Percentiles rank a stretch among this genome's conserved stretches.
These are phyloP conservation scores for Glareola pratincola DNA, from an alignment of 2,113 vertebrate species.

Conservation along the genomic window DNA sequence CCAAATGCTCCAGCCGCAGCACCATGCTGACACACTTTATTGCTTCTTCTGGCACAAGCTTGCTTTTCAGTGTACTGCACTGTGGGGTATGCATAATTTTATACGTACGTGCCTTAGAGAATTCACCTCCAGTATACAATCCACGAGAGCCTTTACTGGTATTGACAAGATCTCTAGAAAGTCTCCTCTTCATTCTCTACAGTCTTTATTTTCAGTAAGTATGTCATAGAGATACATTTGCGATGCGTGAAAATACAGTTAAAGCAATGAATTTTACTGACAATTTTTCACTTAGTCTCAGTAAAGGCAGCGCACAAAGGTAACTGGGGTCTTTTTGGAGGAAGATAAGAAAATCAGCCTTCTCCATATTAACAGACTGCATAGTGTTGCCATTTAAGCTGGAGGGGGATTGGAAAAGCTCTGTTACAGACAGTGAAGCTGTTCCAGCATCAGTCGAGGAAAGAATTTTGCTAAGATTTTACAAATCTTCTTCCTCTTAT, in stretches of 20 bases:
- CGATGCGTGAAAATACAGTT: not conserved
- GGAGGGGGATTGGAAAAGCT: not conserved
- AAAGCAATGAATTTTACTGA: not conserved
- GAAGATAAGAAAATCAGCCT: not conserved
- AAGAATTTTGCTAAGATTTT: not conserved
- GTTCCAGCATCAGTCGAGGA: not conserved
- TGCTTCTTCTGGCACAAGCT: slow-evolving; percentile 23
- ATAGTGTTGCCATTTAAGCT: not conserved
- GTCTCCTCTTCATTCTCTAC: not conserved
- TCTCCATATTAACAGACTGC: not conserved
- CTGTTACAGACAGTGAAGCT: not conserved
- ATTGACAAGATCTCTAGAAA: not conserved
- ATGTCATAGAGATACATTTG: not conserved
- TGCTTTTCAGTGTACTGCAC: not conserved
- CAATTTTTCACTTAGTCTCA: not conserved
- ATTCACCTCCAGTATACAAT: not conserved
- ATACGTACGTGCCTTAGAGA: not conserved
- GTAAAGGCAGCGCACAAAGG: not conserved
- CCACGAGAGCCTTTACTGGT: not conserved
- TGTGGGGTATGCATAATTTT: not conserved
- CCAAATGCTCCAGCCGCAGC: not conserved
- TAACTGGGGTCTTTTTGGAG: not conserved
- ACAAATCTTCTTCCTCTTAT: not conserved
- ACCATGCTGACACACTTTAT: slow-evolving; percentile 17
- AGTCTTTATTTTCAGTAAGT: not conserved